Evolutionary conservation across 2,797 vertebrate species (phyloP), one percentile per base, ranked within the genome.

Genomic region (Chrysocyon brachyurus): DNA sequence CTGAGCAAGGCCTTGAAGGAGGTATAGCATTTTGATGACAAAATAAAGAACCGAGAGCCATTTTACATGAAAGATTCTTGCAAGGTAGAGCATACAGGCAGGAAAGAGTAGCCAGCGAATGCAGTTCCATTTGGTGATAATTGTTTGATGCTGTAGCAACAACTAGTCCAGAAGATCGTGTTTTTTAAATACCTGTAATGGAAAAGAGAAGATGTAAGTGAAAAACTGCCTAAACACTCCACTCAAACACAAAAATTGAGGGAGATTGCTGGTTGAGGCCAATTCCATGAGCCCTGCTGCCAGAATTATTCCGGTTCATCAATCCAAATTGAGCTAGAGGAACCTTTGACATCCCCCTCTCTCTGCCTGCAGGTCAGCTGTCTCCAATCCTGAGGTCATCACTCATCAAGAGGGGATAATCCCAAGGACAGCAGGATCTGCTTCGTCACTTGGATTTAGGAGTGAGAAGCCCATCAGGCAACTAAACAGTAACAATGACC

Each of bases 221-320:
- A 91, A 64, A 70, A 54, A 28, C 2, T 24, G 64, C 70, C 54
- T 22, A 61, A 87, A 68, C 33, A 66, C 61, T 83, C 49, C 12
- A 49, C 64, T 90, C 40, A 26, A 83, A 84, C 19, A 72, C 57
- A 77, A 91, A 89, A 22, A 73, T 54, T 82, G 88, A 96, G 84
- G 88, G 88, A 96, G 94, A 97, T 52, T 94, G 92, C 97, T 93
- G 21, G 40, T 26, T 66, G 81, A 94, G 77, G 90, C 91, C 56
- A 73, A 52, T 95, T 93, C 33, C 89, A 90, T 87, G 85, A 81
- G 83, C 94, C 81, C 86, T 96, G 95, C 81, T 97, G 97, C 49
- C 96, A 40, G 95, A 94, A 93, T 98, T 97, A 96, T 96, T 97
- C 96, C 64, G 72, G 96, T 94, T 97, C 96, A 97, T 72, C 95